A percentile compares a stretch with the other conserved stretches of the same genome.
Evolutionary conservation across 1,140 invertebrate species (phyloP).

Genomic region (Pectinophora gossypiella): DNA sequence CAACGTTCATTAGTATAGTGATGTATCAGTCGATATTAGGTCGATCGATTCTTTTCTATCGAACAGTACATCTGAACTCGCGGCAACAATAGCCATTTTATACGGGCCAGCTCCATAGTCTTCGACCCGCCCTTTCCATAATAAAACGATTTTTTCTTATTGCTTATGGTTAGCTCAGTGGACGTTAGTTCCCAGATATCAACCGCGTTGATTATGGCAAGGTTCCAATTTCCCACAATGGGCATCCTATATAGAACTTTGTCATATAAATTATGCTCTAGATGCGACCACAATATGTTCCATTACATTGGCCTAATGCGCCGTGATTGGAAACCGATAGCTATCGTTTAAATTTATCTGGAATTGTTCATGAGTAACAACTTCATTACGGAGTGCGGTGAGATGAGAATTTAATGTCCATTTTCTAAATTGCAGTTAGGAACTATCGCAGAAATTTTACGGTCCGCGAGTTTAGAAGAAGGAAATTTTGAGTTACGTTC

Average conservation of each 20-base stretch:
- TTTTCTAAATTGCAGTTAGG: no score
- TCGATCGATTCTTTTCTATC: no score
- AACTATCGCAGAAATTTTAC: no score
- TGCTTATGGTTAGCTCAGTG: background rate
- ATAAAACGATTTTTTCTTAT: background rate
- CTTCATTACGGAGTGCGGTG: background rate
- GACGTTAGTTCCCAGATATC: slow-evolving; percentile 13
- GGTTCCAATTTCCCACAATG: slow-evolving; percentile 30
- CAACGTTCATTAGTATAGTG: no score
- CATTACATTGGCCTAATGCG: slow-evolving; percentile 36
- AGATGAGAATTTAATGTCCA: background rate
- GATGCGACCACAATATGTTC: slow-evolving; percentile 24
- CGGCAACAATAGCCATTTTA: background rate
- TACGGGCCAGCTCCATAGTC: background rate
- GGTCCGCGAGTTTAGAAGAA: no score
- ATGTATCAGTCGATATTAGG: no score
- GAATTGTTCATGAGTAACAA: background rate
- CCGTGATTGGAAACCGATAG: slow-evolving; percentile 18
- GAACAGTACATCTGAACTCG: background rate
- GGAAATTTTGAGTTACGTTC: no score
- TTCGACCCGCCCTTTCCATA: background rate
- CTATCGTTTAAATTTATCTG: background rate
- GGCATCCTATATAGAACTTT: slow-evolving; percentile 14
- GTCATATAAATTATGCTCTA: slow-evolving; percentile 18
- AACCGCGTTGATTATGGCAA: slow-evolving; percentile 17